Evolutionary conservation across 2,888 invertebrate genomes (phyloP).

Genomic region (Brenthis ino): DNA sequence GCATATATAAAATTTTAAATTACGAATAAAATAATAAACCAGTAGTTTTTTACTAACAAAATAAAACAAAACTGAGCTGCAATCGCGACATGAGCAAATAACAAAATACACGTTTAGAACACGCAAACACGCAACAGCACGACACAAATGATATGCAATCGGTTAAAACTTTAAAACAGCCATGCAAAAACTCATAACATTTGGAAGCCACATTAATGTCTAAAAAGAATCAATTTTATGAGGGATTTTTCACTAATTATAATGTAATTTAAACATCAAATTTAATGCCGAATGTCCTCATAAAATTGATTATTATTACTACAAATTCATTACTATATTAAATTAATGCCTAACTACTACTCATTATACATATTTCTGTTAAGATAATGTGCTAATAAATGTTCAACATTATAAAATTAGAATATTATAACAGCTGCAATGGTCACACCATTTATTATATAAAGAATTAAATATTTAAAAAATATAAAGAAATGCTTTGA

Average conservation of each 20-base stretch:
- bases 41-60: not conserved
- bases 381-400: not conserved
- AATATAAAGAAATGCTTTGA: conserved; percentile 12
- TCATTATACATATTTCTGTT: not conserved
- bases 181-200: conserved; percentile 37
- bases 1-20: not conserved
- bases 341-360: not conserved
- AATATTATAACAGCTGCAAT: conserved; percentile 14
- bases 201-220: conserved; percentile 24
- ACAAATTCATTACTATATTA: not conserved
- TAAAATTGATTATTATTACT: not conserved
- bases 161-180: conserved; percentile 27
- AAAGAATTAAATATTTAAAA: not conserved
- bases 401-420: conserved; percentile 9
- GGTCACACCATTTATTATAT: conserved; percentile 8
- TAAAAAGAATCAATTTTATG: not conserved
- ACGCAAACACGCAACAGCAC: conserved; percentile 38
- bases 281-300: no score
- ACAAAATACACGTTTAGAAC: conserved; percentile 15
- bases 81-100: conserved; percentile 17
- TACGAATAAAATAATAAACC: conserved; percentile 5
- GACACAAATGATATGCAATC: conserved; percentile 31
- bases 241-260: not conserved
- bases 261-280: not conserved
- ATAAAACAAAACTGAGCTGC: conserved; percentile 22